Base-by-base conservation (phyloP, 2,888 invertebrate genomes). In the Orchesella flavescens region DNA sequence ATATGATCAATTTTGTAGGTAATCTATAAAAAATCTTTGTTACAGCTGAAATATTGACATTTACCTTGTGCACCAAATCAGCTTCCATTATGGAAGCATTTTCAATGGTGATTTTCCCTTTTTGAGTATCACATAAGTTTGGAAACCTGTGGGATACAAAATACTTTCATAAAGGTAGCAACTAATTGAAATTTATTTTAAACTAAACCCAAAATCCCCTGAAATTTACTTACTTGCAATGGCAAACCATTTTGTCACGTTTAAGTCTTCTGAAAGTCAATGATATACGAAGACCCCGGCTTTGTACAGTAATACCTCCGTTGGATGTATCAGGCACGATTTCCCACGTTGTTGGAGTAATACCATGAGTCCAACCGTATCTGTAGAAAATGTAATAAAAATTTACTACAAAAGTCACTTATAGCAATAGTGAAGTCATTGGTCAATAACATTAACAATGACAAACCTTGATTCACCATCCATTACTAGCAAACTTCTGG, bases 331-430 rank as follows among this genome's bases (percentile, higher is more conserved):
- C 83, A 24, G 85, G 84, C 59, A 88, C 61, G 1, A 86, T 53
- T 71, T 88, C 88, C 74, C 81, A 86, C 15, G 82, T 87, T 74
- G 87, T 63, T 57, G 84, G 87, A 13, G 88, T 82, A 19, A 88
- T 88, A 12, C 96, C 95, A 89, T 97, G 97, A 1, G 93, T 94
- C 96, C 96, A 97, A 77, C 93, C 93, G 89, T 95, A 96, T 78
- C 93, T 84, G 17, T 4, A 72, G 13, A 61, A 44, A 19, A 34
- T n/a, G 57, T 53, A 21, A 7, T 19, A 23, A n/a, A 72, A 72
- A 53, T 53, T 7, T 23, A 65, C n/a, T 3, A 55, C n/a, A 24
- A n/a, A 15, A 55, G 49, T 9, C n/a, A 13, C 12, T 34, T 34
- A 34, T 34, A 10, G n/a, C n/a, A n/a, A n/a, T n/a, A n/a, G n/a